Evolutionary conservation across 2,797 vertebrate genomes (phyloP), one percentile per base, ranked within the genome.

Genomic region (Sebastes trivittatus): DNA sequence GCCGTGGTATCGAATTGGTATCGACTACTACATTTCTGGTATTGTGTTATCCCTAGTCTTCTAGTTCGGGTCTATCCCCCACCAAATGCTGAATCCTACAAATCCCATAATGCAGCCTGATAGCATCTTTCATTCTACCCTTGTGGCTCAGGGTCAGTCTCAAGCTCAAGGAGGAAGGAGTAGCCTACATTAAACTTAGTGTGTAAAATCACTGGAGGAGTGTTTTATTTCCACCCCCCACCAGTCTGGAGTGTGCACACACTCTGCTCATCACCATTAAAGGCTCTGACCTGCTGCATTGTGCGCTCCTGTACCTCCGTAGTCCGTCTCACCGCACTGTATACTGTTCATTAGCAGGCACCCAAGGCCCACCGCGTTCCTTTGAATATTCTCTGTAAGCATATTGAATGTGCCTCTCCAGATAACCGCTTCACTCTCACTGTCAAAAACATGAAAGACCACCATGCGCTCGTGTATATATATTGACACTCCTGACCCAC

Each of bases 341-440:
- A 4, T 36, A 42, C 60, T 23, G 49, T 85, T 91, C 82, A 87
- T 90, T 90, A 88, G 70, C 22, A 0, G 60, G 60, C 66, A 34
- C 83, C 46, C 10, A 7, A 25, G 65, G 62, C 70, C 61, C 46
- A 29, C 67, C 3, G 1, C 36, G 56, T n/a, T n/a, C 49, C 74
- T 84, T 81, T 85, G 29, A 82, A 78, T 90, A 84, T 88, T 77
- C 79, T 71, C 84, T 75, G 36, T 77, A 75, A 87, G 87, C 62
- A 71, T 81, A 78, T 81, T 80, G 72, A 82, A 77, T 77, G 75
- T 64, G 52, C 68, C 52, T 78, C 80, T 83, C 59, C 29, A 68
- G 80, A 89, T 81, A 82, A 85, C 72, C 14, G 71, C 72, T 86
- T 84, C 63, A 5, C 56, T 73, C 68, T 87, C 68, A 11, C 65